A percentile compares a stretch with the other conserved stretches of the same genome.
These are phyloP conservation scores for Oppia nitens DNA, from an alignment of 1,140 invertebrate species.

Conservation along the genomic window DNA sequence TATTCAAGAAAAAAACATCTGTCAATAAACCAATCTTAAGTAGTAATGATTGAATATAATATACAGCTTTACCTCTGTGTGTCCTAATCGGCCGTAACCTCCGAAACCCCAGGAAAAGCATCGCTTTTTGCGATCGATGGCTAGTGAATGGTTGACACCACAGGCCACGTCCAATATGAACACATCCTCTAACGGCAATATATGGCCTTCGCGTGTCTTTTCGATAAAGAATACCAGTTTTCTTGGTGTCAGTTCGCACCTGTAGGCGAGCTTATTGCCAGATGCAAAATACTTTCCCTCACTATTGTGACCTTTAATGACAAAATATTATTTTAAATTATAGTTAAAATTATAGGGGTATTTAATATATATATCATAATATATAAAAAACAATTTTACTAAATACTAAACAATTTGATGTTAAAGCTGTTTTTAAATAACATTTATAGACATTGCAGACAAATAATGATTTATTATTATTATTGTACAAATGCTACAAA, in stretches of 20 bases:
- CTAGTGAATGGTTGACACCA: slow-evolving; percentile 72
- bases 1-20: background rate
- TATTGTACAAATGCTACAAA: no score
- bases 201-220: slow-evolving; percentile 67
- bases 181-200: slow-evolving; percentile 61
- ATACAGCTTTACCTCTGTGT: slow-evolving; percentile 27
- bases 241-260: slow-evolving; percentile 65
- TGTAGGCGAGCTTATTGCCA: slow-evolving; percentile 65
- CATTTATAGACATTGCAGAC: no score
- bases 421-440: no score
- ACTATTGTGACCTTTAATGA: slow-evolving; percentile 64
- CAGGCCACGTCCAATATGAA: slow-evolving; percentile 76
- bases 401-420: no score
- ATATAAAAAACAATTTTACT: no score
- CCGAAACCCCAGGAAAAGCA: slow-evolving; percentile 88
- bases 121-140: slow-evolving; percentile 65
- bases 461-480: no score
- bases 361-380: no score
- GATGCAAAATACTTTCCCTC: slow-evolving; percentile 85
- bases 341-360: no score
- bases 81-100: slow-evolving; percentile 75
- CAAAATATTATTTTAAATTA: no score
- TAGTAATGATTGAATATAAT: background rate
- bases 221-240: slow-evolving; percentile 70
- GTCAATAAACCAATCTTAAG: background rate